These are phyloP conservation scores for Cryptoprocta ferox DNA, from an alignment of 2,797 vertebrate genomes.

Conservation along the genomic window DNA sequence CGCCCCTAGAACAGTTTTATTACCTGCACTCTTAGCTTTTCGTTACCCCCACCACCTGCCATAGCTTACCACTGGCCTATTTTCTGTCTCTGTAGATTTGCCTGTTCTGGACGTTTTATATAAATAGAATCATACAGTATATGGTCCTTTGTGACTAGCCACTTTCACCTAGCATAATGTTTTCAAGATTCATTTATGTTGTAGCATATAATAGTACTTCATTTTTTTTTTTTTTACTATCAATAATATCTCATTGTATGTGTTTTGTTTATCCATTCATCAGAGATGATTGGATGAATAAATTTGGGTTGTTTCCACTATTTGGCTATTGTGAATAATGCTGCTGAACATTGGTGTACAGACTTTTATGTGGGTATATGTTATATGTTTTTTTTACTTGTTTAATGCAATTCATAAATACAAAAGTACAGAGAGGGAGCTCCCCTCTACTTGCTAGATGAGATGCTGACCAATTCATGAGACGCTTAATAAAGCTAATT, in stretches of 20 bases:
- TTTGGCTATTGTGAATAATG: conserved; percentile 29
- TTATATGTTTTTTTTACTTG: neutral
- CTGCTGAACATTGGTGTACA: neutral
- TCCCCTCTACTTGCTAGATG: neutral
- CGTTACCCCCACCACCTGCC: neutral
- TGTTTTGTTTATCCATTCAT: conserved; percentile 32
- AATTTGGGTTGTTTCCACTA: conserved; percentile 29
- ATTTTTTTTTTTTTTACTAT: conserved; percentile 59
- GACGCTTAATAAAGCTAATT: neutral
- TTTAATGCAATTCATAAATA: conserved; percentile 50
- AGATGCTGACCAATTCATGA: neutral
- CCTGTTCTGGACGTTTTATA: neutral
- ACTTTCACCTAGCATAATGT: conserved; percentile 28
- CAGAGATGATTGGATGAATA: neutral
- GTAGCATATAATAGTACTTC: neutral
- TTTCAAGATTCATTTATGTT: conserved; percentile 25
- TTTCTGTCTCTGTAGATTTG: neutral
- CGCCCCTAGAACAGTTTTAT: conserved; percentile 49
- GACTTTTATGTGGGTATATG: neutral
- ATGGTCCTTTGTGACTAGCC: conserved; percentile 12
- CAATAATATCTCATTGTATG: conserved; percentile 14
- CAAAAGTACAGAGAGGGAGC: neutral
- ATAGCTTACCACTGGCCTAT: neutral
- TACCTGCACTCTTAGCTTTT: neutral
- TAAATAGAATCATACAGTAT: neutral